Base-by-base conservation (phyloP, 1,140 invertebrate genomes). In the Macrobrachium rosenbergii region DNA sequence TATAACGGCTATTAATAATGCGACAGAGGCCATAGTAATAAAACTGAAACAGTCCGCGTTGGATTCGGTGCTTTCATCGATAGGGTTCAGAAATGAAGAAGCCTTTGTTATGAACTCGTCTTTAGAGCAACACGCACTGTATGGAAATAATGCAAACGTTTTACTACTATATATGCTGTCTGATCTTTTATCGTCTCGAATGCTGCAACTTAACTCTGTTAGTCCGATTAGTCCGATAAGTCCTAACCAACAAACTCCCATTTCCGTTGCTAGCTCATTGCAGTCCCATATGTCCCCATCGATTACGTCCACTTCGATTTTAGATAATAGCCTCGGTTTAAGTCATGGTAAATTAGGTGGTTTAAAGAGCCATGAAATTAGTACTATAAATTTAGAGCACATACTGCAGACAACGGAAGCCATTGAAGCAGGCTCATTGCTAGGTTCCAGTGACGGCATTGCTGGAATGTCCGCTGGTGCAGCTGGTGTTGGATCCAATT, bases 161-260 rank as follows among this genome's bases (percentile, higher is more conserved):
- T 62, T 89, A 28, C 85, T 89, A 28, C 82, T 87, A 43, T 89
- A 89, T 59, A 89, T 89, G 88, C 75, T 89, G 67, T 87, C 88
- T 73, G 88, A 89, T 75, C 63, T 89, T 21, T 52, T 89, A 52
- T 85, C 85, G 19, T 79, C 84, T 19, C 58, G 88, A 72, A 83
- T 89, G 72, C 37, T 77, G 58, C 88, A 87, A 43, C 76, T 79
- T 23, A 88, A 59, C 37, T 28, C 79, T 23, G 72, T 88, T 37
- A 80, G 87, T 83, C 76, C 59, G 8, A 62, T 78, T 23, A 62
- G 52, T 45, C 83, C 81, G 12, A 63, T 83, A 23, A 85, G 82
- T 60, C 72, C 81, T 58, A 86, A 63, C 63, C 88, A 81, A 21
- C 77, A 78, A 28, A 77, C 82, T 17, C 82, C 85, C 28, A 80